These are phyloP conservation scores for Drosophila novamexicana DNA, from an alignment of 1,140 invertebrate genomes.

Conservation along the genomic window DNA sequence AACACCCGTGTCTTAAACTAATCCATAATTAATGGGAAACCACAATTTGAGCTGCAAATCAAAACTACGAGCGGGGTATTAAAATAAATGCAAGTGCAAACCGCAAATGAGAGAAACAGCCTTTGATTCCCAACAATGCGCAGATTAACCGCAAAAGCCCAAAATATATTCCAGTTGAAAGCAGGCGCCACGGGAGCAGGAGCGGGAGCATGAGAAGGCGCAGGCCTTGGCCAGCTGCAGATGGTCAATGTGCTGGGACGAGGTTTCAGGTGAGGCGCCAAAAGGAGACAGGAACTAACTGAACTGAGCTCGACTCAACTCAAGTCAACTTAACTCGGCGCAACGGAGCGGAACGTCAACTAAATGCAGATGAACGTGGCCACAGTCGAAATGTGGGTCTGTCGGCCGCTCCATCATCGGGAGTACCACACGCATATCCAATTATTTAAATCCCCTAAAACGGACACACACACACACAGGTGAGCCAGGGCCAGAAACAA, in stretches of 20 bases:
- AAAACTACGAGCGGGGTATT: background rate
- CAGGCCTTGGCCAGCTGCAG: slow-evolving; percentile 39
- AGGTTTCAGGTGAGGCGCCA: slow-evolving; percentile 28
- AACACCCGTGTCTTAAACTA: background rate
- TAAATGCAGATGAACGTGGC: slow-evolving; percentile 63
- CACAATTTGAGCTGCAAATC: slow-evolving; percentile 39
- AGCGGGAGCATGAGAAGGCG: slow-evolving; percentile 15
- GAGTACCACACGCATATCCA: slow-evolving; percentile 80
- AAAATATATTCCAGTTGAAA: background rate
- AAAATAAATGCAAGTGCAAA: slow-evolving; percentile 14
- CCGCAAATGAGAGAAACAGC: slow-evolving; percentile 19
- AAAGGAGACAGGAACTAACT: slow-evolving; percentile 52
- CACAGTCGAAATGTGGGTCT: slow-evolving; percentile 25
- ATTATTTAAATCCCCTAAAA: slow-evolving; percentile 78
- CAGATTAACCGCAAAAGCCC: slow-evolving; percentile 30
- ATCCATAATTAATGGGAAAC: slow-evolving; percentile 26
- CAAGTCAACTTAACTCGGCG: slow-evolving; percentile 5
- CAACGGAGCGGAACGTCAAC: slow-evolving; percentile 54
- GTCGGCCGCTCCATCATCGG: slow-evolving; percentile 17
- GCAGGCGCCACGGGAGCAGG: slow-evolving; percentile 26
- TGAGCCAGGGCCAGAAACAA: background rate
- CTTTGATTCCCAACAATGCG: slow-evolving; percentile 13
- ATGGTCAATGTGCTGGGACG: slow-evolving; percentile 14
- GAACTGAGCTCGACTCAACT: slow-evolving; percentile 22
- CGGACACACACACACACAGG: slow-evolving; percentile 8